These are phyloP conservation scores for Caenorhabditis macrosperma DNA, from an alignment of 2,888 invertebrate genomes.

Conservation along the genomic window DNA sequence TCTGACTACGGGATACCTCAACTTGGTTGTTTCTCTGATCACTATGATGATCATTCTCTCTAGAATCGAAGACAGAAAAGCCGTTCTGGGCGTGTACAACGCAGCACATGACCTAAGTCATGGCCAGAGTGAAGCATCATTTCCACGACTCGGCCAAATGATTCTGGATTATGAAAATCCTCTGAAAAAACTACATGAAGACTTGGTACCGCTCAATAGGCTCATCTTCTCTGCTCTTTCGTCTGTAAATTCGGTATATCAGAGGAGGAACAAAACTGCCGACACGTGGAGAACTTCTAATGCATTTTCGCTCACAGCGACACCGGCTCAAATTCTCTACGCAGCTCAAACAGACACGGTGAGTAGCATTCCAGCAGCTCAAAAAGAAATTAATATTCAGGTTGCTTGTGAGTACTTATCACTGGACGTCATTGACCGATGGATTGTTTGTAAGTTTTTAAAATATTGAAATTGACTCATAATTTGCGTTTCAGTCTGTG, in stretches of 20 bases:
- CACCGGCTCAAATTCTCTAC: conserved; percentile 93
- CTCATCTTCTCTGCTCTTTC: conserved; percentile 89
- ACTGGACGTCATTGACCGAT: conserved; percentile 94
- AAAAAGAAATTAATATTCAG: conserved; percentile 80
- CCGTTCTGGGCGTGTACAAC: conserved; percentile 93
- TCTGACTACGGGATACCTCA: conserved; percentile 94
- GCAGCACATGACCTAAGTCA: conserved; percentile 97
- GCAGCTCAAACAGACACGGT: conserved; percentile 92
- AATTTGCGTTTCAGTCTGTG: conserved; percentile 86
- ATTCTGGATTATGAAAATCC: conserved; percentile 98
- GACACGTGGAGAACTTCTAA: conserved; percentile 90
- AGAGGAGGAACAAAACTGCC: conserved; percentile 91
- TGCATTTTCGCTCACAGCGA: conserved; percentile 89
- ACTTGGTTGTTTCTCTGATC: conserved; percentile 93
- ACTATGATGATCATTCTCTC: conserved; percentile 97
- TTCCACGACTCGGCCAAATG: conserved; percentile 96
- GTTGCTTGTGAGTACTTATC: conserved; percentile 98
- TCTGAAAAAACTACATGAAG: conserved; percentile 94
- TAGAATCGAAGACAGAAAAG: conserved; percentile 96
- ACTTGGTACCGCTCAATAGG: conserved; percentile 94
- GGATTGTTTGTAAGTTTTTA: conserved; percentile 88
- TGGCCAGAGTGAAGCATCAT: conserved; percentile 85
- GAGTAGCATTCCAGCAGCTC: neutral
- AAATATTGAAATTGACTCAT: neutral
- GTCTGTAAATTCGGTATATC: conserved; percentile 91